Evolutionary conservation across 1,140 invertebrate genomes (phyloP).

Genomic region (Thrips palmi): DNA sequence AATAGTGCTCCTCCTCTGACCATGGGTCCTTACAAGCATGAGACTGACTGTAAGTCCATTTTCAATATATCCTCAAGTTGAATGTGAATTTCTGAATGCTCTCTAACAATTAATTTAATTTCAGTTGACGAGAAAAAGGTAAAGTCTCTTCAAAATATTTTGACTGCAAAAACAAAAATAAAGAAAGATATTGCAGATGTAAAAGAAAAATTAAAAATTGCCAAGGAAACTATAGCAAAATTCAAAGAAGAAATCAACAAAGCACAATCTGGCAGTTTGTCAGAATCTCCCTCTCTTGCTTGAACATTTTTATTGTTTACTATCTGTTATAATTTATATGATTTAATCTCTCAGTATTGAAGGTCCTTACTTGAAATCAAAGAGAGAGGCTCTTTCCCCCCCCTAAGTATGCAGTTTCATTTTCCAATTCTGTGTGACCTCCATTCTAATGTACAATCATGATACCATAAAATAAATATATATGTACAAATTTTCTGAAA

Average conservation of each 20-base stretch:
- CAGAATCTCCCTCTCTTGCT: too few relatives aligned
- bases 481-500: too few relatives aligned
- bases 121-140: constrained; percentile 84
- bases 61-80: constrained; percentile 12
- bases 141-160: constrained; percentile 56
- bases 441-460: too few relatives aligned
- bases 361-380: too few relatives aligned
- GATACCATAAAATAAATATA: too few relatives aligned
- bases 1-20: constrained; percentile 56
- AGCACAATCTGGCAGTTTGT: constrained; percentile 28
- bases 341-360: too few relatives aligned
- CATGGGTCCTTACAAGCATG: constrained; percentile 58
- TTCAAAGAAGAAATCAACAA: constrained; percentile 76
- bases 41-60: constrained; percentile 69
- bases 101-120: constrained; percentile 21
- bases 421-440: too few relatives aligned
- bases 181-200: constrained; percentile 64
- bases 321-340: too few relatives aligned
- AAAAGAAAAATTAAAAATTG: constrained; percentile 73
- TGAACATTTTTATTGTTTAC: too few relatives aligned
- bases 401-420: too few relatives aligned
- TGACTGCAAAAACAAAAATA: constrained; percentile 67
- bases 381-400: too few relatives aligned
- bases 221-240: constrained; percentile 75
- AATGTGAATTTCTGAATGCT: constrained; percentile 9